Base-by-base conservation (phyloP, 2,888 invertebrate species). In the Heliconius charithonia region DNA sequence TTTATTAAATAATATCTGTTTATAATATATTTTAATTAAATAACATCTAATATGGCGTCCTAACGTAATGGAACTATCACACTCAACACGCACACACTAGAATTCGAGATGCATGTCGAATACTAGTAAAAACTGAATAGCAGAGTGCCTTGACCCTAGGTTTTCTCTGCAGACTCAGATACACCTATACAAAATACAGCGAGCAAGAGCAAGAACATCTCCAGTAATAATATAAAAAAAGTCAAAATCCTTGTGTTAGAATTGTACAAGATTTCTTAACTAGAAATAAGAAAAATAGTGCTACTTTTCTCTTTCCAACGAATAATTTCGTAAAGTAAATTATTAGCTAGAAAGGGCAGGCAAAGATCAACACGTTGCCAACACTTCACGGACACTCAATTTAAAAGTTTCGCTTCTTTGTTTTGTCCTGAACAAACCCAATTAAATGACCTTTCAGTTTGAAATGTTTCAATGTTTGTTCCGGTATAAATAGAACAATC, bases 361-460 rank as follows among this genome's bases (percentile, higher is more conserved):
- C 80, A 90, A 94, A 95, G 94, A 95, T 94, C 94, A 95, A 95
- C 95, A 94, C 94, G 93, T 92, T 89, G 91, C 87, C 92, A 92
- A 93, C 94, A 94, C 94, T 94, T 93, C 91, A 90, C 91, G 93
- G 93, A 92, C 93, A 91, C 90, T 93, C 94, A 94, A 95, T 95
- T 95, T 95, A 95, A 94, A 95, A 92, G 91, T 94, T 93, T 90
- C 85, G 85, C 85, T 83, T 93, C 93, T 95, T 94, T 94, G 94
- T 95, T 94, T 94, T 93, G 92, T 93, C 93, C 94, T 94, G 92
- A 94, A 92, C 93, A 95, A 94, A 95, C 94, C 93, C 93, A 94
- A 94, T 94, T 94, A 94, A 91, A 90, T 93, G 91, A 90, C 90
- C 90, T 92, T 91, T 91, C 90, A 89, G 89, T 90, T 91, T 88